Evolutionary conservation across 1,140 invertebrate genomes (phyloP), one percentile per base, ranked within the genome.

Genomic region (Pararge aegeria): DNA sequence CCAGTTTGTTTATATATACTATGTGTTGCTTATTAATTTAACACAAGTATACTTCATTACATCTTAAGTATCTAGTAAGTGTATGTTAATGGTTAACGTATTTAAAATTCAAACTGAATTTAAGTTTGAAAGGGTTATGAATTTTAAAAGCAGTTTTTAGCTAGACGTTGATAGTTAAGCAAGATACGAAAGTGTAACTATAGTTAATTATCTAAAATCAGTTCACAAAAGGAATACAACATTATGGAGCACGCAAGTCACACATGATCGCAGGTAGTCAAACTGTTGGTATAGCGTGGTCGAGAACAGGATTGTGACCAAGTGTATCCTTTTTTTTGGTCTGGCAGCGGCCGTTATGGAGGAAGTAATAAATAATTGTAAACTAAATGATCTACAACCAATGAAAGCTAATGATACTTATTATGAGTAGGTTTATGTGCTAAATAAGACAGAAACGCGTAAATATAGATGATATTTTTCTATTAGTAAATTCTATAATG

Each of bases 241-340:
- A 61, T 70, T 75, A 73, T 75, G 66, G 63, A 77, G 74, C 78
- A 82, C 73, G 73, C 65, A 70, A 75, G 67, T 73, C 66, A 73
- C 75, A 75, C 80, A 79, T 80, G 76, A 74, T 74, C 77, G 71
- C 80, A 87, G 83, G 82, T 87, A 85, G 79, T 73, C 66, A 20
- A 62, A 71, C 66, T 68, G 62, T 73, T 69, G 58, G 65, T 46
- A 49, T 48, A 75, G 69, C 58, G 68, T 50, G 68, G 67, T 58
- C 66, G 60, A 79, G 74, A 84, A 84, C 78, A 75, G 78, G 81
- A 84, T 83, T 82, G 65, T 73, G 73, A 74, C 70, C 73, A 16
- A 46, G 75, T 76, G 68, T 70, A 74, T 67, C 60, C 66, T 73
- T 76, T 85, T 30, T 77, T 82, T 80, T 73, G 64, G 53, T 52